Conservation (phyloP, 2,113 vertebrate species). For the Martes martes region DNA sequence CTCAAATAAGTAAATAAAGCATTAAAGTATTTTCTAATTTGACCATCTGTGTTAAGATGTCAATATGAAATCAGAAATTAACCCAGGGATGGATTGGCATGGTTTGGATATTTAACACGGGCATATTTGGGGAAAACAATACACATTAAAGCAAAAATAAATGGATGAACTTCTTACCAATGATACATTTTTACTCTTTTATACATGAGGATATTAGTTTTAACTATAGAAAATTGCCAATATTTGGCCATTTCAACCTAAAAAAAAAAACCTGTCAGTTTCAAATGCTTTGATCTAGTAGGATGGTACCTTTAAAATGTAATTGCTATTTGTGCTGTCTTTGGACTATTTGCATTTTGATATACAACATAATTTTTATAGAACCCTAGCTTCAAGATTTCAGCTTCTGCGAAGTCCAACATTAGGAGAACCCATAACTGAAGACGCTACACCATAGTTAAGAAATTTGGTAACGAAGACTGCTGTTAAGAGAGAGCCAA, state of each 20-base stretch:
- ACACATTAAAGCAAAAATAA: not conserved
- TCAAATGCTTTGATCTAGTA: not conserved
- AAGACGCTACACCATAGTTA: not conserved
- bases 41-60: not conserved
- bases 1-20: not conserved
- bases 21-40: not conserved
- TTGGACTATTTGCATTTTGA: not conserved
- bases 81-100: not conserved
- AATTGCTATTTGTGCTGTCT: not conserved
- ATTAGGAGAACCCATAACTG: not conserved
- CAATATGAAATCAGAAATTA: not conserved
- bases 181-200: not conserved
- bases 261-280: not conserved
- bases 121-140: not conserved
- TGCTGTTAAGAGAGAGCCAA: not conserved
- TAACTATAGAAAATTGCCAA: not conserved
- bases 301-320: not conserved
- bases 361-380: not conserved
- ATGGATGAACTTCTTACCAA: not conserved
- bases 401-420: not conserved
- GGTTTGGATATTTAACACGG: not conserved
- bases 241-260: not conserved
- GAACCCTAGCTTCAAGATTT: not conserved
- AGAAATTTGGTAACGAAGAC: not conserved
- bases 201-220: not conserved